Conservation (phyloP, 2,797 vertebrate genomes). For the Enteromius trimaculatus region DNA sequence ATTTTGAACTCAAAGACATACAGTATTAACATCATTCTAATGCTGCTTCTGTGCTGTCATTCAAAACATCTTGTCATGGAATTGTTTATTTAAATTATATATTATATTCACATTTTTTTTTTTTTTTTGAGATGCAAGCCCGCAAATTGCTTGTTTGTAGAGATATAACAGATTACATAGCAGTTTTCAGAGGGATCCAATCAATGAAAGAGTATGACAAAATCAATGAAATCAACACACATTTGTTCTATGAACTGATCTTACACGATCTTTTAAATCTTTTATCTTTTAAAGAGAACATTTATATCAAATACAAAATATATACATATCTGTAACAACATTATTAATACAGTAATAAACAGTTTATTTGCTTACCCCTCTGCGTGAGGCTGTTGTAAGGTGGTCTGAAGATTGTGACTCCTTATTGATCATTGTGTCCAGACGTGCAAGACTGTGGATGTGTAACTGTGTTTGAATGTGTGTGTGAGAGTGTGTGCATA, state of each 20-base stretch:
- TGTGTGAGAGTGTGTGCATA: slow-evolving; percentile 34
- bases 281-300: too few relatives aligned
- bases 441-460: slow-evolving; percentile 38
- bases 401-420: slow-evolving; percentile 59
- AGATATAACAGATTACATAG: not conserved
- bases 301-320: not conserved
- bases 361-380: slow-evolving; percentile 54
- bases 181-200: not conserved
- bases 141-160: not conserved
- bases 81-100: not conserved
- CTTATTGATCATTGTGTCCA: slow-evolving; percentile 61
- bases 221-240: not conserved
- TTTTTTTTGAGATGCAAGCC: not conserved
- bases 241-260: not conserved
- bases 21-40: not conserved
- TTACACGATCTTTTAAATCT: not conserved
- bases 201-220: not conserved
- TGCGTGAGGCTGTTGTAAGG: slow-evolving; percentile 51
- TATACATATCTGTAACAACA: not conserved
- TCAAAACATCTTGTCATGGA: not conserved
- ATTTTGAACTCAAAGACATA: not conserved
- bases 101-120: not conserved
- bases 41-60: not conserved
- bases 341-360: slow-evolving; percentile 15
- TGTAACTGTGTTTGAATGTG: slow-evolving; percentile 14